Evolutionary conservation across 2,797 vertebrate species (phyloP).

Genomic region (Anisognathus igniventris): DNA sequence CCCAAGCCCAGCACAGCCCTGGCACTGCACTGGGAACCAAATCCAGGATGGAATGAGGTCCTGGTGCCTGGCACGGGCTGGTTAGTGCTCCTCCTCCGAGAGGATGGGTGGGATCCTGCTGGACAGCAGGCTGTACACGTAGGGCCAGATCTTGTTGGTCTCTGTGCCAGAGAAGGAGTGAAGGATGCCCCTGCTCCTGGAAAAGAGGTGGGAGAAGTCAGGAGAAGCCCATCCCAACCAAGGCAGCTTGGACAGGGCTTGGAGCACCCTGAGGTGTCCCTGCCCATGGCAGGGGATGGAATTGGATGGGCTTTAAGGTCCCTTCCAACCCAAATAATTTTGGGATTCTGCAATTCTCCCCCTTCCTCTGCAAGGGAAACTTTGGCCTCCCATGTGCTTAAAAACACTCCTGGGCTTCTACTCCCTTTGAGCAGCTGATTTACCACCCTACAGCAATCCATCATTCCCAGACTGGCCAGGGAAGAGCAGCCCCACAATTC

Average conservation of each 20-base stretch:
- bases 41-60: neutral
- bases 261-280: neutral
- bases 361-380: neutral
- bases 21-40: neutral
- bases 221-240: neutral
- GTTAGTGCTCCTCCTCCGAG: constrained; percentile 67
- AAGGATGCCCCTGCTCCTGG: constrained; percentile 88
- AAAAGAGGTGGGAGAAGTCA: neutral
- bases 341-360: neutral
- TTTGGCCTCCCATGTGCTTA: fast-evolving
- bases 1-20: constrained; percentile 35
- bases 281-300: neutral
- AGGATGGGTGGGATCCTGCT: constrained; percentile 80
- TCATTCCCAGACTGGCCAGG: neutral
- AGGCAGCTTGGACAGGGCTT: neutral
- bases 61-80: constrained; percentile 1
- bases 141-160: constrained; percentile 94
- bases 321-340: neutral
- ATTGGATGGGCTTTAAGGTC: neutral
- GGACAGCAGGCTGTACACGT: constrained; percentile 88
- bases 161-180: constrained; percentile 94
- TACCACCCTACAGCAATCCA: neutral
- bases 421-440: neutral
- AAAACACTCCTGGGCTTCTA: fast-evolving
- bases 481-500: neutral